Evolutionary conservation across 2,113 vertebrate species (phyloP).

Genomic region (Perca flavescens): DNA sequence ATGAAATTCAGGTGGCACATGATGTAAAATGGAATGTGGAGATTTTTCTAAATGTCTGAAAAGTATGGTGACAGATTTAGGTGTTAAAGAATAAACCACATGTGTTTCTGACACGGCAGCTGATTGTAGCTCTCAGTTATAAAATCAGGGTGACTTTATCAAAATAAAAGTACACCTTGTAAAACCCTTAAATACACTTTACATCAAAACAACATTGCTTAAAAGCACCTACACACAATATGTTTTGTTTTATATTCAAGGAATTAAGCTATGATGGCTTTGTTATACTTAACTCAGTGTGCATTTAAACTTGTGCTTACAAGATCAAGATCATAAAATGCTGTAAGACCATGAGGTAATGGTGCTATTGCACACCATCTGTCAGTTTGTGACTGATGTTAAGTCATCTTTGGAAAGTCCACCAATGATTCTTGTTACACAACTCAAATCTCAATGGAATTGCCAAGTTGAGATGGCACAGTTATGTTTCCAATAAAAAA

Average conservation of each 20-base stretch:
- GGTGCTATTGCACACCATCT: background rate
- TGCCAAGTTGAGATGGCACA: background rate
- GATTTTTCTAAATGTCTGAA: background rate
- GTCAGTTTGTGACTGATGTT: background rate
- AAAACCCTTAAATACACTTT: conserved; percentile 11
- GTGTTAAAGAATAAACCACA: background rate
- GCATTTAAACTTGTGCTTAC: background rate
- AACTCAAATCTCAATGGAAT: background rate
- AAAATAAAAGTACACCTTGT: background rate
- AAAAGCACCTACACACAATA: conserved; percentile 19
- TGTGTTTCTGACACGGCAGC: background rate
- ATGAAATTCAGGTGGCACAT: background rate
- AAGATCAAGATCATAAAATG: conserved; percentile 28
- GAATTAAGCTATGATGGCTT: conserved; percentile 5
- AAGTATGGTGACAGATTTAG: background rate
- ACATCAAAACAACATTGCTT: background rate
- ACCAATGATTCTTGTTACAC: background rate
- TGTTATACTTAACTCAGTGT: background rate
- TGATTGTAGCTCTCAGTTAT: background rate
- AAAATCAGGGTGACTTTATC: background rate
- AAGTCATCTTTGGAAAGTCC: conserved; percentile 1
- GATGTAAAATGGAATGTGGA: background rate
- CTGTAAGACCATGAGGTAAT: conserved; percentile 10
- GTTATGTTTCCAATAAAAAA: background rate
- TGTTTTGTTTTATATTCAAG: conserved; percentile 46